These are phyloP conservation scores for Connochaetes taurinus DNA, from an alignment of 2,113 vertebrate genomes.

Conservation along the genomic window DNA sequence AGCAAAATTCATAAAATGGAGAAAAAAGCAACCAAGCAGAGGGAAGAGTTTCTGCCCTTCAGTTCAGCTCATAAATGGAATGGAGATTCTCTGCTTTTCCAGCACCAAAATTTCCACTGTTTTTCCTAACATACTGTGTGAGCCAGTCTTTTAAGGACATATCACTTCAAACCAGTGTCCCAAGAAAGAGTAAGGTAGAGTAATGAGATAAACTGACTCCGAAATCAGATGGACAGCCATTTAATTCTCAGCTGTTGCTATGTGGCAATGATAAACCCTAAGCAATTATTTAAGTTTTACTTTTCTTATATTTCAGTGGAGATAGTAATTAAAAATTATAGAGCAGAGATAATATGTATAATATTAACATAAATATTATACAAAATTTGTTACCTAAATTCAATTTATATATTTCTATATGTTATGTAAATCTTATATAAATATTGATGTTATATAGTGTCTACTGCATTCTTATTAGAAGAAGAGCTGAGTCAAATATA, in stretches of 20 bases:
- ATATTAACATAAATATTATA: not conserved
- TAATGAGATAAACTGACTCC: not conserved
- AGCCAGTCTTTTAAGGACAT: not conserved
- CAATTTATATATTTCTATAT: not conserved
- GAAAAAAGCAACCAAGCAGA: not conserved
- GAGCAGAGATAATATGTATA: not conserved
- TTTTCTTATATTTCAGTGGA: not conserved
- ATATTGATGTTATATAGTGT: not conserved
- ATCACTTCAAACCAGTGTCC: not conserved
- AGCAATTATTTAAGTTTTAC: not conserved
- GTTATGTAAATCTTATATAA: not conserved
- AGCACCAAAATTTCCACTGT: not conserved
- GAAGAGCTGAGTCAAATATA: not conserved
- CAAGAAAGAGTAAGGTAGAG: accelerated
- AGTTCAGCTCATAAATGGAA: not conserved
- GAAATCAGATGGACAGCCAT: not conserved
- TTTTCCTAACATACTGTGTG: not conserved
- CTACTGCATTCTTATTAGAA: not conserved
- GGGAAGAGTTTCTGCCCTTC: not conserved
- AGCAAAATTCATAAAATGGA: not conserved
- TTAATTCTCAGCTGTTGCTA: not conserved
- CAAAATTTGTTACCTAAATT: not conserved
- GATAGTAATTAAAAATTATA: not conserved
- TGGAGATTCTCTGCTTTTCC: not conserved
- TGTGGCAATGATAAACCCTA: not conserved